Conservation (phyloP, 2,888 invertebrate species). For the Cephalotes varians region DNA sequence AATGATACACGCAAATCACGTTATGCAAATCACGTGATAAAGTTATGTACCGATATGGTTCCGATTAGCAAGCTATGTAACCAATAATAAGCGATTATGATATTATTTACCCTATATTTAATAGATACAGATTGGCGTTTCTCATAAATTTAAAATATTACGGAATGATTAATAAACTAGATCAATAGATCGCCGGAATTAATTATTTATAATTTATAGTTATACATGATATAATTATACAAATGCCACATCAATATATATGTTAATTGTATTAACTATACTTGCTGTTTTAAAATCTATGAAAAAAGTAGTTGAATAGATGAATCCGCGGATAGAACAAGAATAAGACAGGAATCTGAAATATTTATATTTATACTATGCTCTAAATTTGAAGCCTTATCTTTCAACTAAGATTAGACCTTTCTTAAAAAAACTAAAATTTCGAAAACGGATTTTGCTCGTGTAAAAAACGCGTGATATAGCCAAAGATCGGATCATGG, state of each 20-base stretch:
- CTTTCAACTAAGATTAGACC: not conserved
- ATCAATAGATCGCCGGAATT: not conserved
- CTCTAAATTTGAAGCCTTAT: not conserved
- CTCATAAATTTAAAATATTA: conserved; percentile 38
- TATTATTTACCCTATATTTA: not conserved
- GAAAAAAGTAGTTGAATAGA: not conserved
- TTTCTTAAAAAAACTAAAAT: not conserved
- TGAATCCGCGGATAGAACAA: not conserved
- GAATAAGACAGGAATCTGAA: not conserved
- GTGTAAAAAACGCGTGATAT: not conserved
- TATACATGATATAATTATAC: not conserved
- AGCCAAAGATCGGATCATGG: not conserved
- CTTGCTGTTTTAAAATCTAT: not conserved
- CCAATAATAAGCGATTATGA: conserved; percentile 28
- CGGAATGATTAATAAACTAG: conserved; percentile 2
- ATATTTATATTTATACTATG: not conserved
- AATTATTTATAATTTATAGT: not conserved
- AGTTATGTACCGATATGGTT: conserved; percentile 35
- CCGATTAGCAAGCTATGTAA: conserved; percentile 19
- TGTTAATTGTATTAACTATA: not conserved
- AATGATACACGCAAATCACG: not conserved
- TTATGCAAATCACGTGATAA: conserved; percentile 12
- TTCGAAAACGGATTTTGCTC: not conserved
- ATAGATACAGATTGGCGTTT: conserved; percentile 17
- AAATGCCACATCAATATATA: not conserved